phyloP scores from a whole-genome alignment of 2,888 invertebrate species.

The Pachliopta kotzebuea region DNA sequence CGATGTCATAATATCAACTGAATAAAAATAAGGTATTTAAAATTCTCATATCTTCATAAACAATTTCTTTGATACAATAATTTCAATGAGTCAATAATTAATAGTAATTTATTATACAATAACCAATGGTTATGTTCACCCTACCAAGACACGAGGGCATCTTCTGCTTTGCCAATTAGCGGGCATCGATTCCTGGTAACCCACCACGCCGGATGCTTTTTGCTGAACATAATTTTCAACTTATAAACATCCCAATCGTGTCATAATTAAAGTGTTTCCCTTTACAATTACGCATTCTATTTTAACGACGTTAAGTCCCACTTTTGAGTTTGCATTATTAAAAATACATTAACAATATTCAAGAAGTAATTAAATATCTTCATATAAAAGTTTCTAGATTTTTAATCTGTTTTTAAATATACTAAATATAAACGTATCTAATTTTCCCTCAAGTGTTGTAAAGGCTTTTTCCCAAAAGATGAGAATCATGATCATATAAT shows the following conservation, averaged over 20 bases:
- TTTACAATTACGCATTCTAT: slow-evolving; percentile 14
- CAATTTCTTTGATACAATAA: neutral
- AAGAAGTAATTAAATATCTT: too few relatives aligned
- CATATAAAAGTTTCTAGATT: too few relatives aligned
- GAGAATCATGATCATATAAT: too few relatives aligned
- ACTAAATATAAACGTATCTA: too few relatives aligned
- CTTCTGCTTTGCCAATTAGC: slow-evolving; percentile 55
- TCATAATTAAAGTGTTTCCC: slow-evolving; percentile 40
- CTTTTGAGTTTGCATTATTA: neutral
- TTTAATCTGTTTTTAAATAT: too few relatives aligned
- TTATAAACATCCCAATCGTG: slow-evolving; percentile 61
- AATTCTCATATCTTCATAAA: neutral
- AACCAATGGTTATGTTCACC: slow-evolving; percentile 11
- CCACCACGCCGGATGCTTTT: slow-evolving; percentile 45
- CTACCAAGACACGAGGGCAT: slow-evolving; percentile 14
- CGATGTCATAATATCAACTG: too few relatives aligned
- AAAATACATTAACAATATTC: neutral
- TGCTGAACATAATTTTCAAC: slow-evolving; percentile 56
- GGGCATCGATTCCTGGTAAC: slow-evolving; percentile 58
- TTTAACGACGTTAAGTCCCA: neutral
- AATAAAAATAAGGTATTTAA: too few relatives aligned
- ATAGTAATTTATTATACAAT: neutral
- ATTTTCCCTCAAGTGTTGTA: too few relatives aligned
- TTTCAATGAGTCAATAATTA: neutral
- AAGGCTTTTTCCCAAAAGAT: too few relatives aligned